These are phyloP conservation scores for Tympanuchus pallidicinctus DNA, from an alignment of 2,113 vertebrate species.

Conservation along the genomic window DNA sequence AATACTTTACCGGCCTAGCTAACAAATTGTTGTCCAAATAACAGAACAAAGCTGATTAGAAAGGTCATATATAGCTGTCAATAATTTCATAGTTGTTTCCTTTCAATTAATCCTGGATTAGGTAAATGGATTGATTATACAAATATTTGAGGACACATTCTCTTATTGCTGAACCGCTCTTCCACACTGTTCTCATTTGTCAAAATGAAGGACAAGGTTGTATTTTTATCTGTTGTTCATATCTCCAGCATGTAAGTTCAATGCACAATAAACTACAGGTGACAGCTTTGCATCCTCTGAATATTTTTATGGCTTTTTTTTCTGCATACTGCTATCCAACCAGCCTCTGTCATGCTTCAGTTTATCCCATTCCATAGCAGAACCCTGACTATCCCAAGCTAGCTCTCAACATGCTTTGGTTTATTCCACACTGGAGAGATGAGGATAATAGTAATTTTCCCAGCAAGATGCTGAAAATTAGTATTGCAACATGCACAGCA, in stretches of 20 bases:
- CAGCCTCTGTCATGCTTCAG: not conserved
- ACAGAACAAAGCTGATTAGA: not conserved
- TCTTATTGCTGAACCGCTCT: not conserved
- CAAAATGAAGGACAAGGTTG: not conserved
- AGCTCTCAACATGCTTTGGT: not conserved
- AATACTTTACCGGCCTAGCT: not conserved
- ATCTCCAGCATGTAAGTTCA: not conserved
- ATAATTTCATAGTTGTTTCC: not conserved
- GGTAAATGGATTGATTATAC: not conserved
- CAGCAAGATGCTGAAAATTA: not conserved
- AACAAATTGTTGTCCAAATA: not conserved
- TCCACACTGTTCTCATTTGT: not conserved
- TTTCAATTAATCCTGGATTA: not conserved
- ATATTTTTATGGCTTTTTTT: not conserved
- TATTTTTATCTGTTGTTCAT: not conserved
- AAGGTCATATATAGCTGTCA: not conserved
- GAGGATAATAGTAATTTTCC: not conserved
- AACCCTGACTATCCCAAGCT: not conserved
- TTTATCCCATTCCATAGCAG: not conserved
- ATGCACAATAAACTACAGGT: not conserved
- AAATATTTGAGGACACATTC: not conserved
- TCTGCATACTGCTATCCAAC: not conserved
- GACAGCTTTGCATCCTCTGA: not conserved
- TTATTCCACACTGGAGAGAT: not conserved
- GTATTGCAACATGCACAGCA: not conserved